phyloP scores from a whole-genome alignment of 2,888 invertebrate genomes.

The Chydorus sphaericus region DNA sequence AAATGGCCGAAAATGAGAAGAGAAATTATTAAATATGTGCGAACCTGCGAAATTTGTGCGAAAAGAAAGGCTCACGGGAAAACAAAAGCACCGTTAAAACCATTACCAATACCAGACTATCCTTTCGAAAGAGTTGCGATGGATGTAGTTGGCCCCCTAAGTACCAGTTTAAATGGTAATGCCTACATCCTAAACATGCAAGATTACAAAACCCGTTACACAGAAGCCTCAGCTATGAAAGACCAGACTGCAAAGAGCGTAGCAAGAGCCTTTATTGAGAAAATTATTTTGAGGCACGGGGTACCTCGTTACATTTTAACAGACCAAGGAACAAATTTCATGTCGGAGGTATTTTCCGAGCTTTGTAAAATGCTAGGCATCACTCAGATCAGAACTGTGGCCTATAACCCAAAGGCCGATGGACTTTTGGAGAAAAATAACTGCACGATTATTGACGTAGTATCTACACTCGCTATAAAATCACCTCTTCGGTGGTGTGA shows the following conservation, averaged over 20 bases:
- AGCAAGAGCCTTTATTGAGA: not conserved
- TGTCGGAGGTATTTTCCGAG: not conserved
- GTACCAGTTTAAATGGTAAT: constrained; percentile 10
- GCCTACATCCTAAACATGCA: constrained; percentile 18
- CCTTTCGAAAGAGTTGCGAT: constrained; percentile 20
- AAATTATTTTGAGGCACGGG: constrained; percentile 15
- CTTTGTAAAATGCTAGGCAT: not conserved
- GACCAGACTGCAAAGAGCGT: not conserved
- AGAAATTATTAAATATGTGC: constrained; percentile 14
- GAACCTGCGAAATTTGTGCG: constrained; percentile 14
- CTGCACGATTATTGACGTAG: not conserved
- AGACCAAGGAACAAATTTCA: constrained; percentile 1
- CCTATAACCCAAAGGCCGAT: constrained; percentile 1
- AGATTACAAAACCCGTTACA: constrained; percentile 19
- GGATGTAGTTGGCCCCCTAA: constrained; percentile 20
- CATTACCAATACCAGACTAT: not conserved
- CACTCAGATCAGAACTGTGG: not conserved
- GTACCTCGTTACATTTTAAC: not conserved
- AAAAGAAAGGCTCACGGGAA: constrained; percentile 8
- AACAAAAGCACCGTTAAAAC: constrained; percentile 5
- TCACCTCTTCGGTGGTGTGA: not conserved
- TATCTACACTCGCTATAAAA: not conserved
- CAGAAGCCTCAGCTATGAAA: constrained; percentile 17
- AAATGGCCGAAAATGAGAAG: constrained; percentile 16
- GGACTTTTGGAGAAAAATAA: not conserved